Percentiles rank a stretch among this genome's conserved stretches.
Evolutionary conservation across 37 sponge, comb jelly and placozoan species (phyloP).

Genomic region (Cladorhizidae sp.): DNA sequence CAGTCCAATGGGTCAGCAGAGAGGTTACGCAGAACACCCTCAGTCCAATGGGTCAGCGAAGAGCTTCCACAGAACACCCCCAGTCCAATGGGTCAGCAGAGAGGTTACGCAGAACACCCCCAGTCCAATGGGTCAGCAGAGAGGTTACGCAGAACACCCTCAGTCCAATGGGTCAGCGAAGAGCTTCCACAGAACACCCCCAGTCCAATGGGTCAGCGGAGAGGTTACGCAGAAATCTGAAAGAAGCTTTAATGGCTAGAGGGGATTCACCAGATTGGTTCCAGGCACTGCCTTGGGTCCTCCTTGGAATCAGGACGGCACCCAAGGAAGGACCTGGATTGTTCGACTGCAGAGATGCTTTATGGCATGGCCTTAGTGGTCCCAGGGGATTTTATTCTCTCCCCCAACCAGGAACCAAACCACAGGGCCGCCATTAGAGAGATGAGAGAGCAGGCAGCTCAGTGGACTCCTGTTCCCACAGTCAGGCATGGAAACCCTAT

Average conservation of each 20-base stretch:
- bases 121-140: too few relatives aligned
- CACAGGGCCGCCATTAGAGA: not conserved
- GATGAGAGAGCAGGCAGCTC: conserved; percentile 12
- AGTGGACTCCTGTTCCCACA: conserved; percentile 27
- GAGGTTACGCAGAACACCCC: too few relatives aligned
- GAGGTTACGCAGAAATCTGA: conserved; percentile 20
- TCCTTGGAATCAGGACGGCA: conserved; percentile 37
- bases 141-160: too few relatives aligned
- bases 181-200: too few relatives aligned
- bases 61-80: too few relatives aligned
- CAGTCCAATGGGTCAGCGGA: conserved; percentile 26
- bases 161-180: too few relatives aligned
- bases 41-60: too few relatives aligned
- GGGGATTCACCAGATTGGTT: conserved; percentile 28
- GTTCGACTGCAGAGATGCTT: conserved; percentile 31
- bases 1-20: too few relatives aligned
- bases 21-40: too few relatives aligned
- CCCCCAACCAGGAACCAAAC: not conserved
- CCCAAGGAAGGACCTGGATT: conserved; percentile 46
- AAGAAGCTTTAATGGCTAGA: conserved; percentile 10
- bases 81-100: too few relatives aligned
- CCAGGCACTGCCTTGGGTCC: conserved; percentile 29
- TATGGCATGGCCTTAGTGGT: conserved; percentile 29
- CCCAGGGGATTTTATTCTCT: conserved; percentile 28
- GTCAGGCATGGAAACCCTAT: not conserved